Base-by-base conservation (phyloP, 2,888 invertebrate genomes). In the Protophormia terraenovae region DNA sequence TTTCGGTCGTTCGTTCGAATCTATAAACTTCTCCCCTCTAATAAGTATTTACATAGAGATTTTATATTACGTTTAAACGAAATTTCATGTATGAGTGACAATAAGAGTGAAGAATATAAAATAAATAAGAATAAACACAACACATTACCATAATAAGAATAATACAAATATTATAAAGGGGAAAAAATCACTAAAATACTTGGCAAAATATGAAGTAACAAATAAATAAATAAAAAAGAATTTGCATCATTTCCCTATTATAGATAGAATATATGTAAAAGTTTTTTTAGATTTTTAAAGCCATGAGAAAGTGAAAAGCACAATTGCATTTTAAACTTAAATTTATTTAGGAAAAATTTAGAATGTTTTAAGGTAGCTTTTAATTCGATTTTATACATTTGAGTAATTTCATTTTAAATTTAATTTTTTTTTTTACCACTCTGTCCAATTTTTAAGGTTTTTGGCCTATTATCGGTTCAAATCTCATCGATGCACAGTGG, bases 241-340 rank as follows among this genome's bases (percentile, higher is more conserved):
- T 71, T 72, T 79, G 32, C 71, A 64, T 79, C 22, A 64, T 41
- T 64, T 79, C n/a, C 24, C 22, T 41, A n/a, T 58, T 47, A 35
- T 24, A 53, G 38, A 6, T 32, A 16, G 1, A 32, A 8, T 45
- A n/a, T n/a, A n/a, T n/a, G n/a, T n/a, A n/a, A n/a, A n/a, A n/a
- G n/a, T n/a, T n/a, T n/a, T n/a, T n/a, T n/a, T n/a, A n/a, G 7
- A 45, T 22, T 35, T 50, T 1, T n/a, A 22, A 50, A 55, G 35
- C 5, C 16, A 22, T 16, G 53, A 1, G n/a, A 10, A 16, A n/a
- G 2, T 27, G 24, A 38, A 38, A 27, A 69, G 50, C 19, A n/a
- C n/a, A n/a, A n/a, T n/a, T n/a, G n/a, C n/a, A n/a, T n/a, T n/a
- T n/a, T n/a, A n/a, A n/a, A n/a, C n/a, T n/a, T n/a, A n/a, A n/a